Percentiles rank a stretch among this genome's conserved stretches.
Evolutionary conservation across 2,797 vertebrate species (phyloP).

Genomic region (Psittacula derbiana): DNA sequence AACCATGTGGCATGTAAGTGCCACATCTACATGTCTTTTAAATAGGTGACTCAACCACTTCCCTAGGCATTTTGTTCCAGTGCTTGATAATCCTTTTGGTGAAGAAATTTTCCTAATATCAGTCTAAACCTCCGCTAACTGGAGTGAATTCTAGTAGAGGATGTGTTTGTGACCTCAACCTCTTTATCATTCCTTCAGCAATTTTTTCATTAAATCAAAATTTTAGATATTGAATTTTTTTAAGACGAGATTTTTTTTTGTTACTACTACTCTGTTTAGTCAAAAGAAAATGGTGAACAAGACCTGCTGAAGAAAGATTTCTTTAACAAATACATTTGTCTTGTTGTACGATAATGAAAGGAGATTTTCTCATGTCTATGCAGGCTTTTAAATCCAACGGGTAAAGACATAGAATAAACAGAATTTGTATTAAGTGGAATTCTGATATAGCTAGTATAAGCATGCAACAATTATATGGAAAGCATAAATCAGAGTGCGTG

Average conservation of each 20-base stretch:
- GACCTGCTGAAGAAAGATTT: neutral
- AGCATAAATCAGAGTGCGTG: neutral
- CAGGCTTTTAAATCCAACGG: neutral
- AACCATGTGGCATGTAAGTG: rapidly evolving
- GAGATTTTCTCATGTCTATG: neutral
- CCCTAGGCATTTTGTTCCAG: neutral
- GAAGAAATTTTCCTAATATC: neutral
- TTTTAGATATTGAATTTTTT: neutral
- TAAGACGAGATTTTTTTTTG: neutral
- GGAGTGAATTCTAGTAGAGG: neutral
- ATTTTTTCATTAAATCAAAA: neutral
- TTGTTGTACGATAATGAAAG: neutral
- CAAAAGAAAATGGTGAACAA: neutral
- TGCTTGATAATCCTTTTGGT: rapidly evolving
- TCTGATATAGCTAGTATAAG: neutral
- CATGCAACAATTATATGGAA: neutral
- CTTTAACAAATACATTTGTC: neutral
- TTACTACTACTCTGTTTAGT: neutral
- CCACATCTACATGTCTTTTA: rapidly evolving
- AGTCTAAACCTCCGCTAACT: rapidly evolving
- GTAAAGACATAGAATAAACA: neutral
- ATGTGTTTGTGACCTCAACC: neutral
- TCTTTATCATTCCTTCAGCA: neutral
- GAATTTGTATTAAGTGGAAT: neutral
- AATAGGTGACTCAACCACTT: neutral